Evolutionary conservation across 2,113 vertebrate species (phyloP).

Genomic region (Tor tambroides): DNA sequence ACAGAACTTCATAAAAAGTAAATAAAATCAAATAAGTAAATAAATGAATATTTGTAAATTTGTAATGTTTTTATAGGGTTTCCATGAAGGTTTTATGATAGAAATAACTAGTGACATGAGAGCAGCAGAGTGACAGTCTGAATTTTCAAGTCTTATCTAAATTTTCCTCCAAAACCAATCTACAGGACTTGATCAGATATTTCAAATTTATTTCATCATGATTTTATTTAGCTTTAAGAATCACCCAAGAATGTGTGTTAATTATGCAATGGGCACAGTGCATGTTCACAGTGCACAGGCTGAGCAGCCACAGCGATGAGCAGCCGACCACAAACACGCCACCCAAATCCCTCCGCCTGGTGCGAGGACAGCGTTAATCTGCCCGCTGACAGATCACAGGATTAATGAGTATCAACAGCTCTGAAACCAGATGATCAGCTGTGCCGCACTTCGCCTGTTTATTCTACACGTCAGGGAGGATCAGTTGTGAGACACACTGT

Average conservation of each 20-base stretch:
- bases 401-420: conserved; percentile 36
- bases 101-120: not conserved
- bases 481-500: conserved; percentile 10
- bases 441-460: not conserved
- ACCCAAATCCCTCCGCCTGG: not conserved
- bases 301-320: not conserved
- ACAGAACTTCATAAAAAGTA: too few species aligned
- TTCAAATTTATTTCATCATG: not conserved
- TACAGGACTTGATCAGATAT: not conserved
- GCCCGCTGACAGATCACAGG: not conserved
- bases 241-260: not conserved
- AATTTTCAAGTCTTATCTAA: not conserved
- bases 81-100: not conserved
- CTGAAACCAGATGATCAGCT: not conserved
- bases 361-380: conserved; percentile 8
- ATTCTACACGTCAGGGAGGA: not conserved
- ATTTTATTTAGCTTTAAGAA: not conserved
- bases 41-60: not conserved
- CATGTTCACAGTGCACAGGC: not conserved
- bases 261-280: not conserved
- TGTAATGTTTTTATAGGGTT: too few species aligned
- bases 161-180: not conserved
- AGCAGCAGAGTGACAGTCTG: not conserved
- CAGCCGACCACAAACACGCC: not conserved
- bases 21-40: too few species aligned